phyloP scores from a whole-genome alignment of 2,888 invertebrate species.

The Apodemia zela region DNA sequence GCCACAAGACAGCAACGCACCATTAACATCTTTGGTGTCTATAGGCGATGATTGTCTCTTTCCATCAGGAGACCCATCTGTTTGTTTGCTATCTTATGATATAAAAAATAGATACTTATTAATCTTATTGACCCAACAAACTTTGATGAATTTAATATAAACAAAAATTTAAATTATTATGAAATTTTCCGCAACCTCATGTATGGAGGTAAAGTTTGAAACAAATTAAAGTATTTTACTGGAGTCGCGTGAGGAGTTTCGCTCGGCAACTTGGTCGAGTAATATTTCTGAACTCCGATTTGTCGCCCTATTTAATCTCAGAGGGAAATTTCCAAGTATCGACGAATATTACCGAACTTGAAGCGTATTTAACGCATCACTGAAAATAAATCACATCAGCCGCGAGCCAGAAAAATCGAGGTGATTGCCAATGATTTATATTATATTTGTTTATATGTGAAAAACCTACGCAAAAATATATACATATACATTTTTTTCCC shows the following conservation, averaged over 20 bases:
- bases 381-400: slow-evolving; percentile 29
- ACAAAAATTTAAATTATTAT: neutral
- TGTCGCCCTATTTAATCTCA: slow-evolving; percentile 26
- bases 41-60: no score
- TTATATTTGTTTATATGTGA: neutral
- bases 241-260: slow-evolving; percentile 10
- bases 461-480: no score
- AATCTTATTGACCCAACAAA: no score
- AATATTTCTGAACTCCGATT: slow-evolving; percentile 23
- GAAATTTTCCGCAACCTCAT: neutral
- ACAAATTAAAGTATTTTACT: slow-evolving; percentile 15
- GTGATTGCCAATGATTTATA: slow-evolving; percentile 6
- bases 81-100: no score
- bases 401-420: slow-evolving; percentile 1
- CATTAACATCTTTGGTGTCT: no score
- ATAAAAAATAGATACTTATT: no score
- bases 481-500: no score
- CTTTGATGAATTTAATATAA: neutral
- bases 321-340: slow-evolving; percentile 22
- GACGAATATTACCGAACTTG: slow-evolving; percentile 28
- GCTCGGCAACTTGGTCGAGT: slow-evolving; percentile 8
- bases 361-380: slow-evolving; percentile 33
- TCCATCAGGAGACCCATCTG: no score
- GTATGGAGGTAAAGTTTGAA: slow-evolving; percentile 8
- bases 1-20: no score